Evolutionary conservation across 2,113 vertebrate species (phyloP).

Genomic region (Meleagris gallopavo): DNA sequence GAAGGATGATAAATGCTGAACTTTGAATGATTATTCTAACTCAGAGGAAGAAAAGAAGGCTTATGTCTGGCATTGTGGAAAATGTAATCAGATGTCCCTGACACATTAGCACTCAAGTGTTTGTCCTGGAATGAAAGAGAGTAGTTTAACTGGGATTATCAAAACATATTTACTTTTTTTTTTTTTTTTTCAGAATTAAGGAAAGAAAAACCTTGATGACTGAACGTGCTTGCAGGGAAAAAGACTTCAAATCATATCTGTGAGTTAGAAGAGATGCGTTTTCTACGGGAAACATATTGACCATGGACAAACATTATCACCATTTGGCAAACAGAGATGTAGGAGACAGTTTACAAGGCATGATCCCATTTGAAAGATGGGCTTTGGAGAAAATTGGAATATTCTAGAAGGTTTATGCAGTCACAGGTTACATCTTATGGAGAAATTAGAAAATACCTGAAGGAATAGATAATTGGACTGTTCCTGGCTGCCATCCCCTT

Average conservation of each 20-base stretch:
- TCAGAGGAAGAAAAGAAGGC: background rate
- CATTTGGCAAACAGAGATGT: background rate
- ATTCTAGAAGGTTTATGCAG: background rate
- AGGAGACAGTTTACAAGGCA: background rate
- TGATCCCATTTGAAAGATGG: background rate
- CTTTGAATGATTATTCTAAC: constrained; percentile 10
- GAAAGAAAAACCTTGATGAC: background rate
- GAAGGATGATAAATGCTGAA: constrained; percentile 23
- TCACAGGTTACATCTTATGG: background rate
- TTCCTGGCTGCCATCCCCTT: background rate
- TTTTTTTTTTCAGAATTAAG: background rate
- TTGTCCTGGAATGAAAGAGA: background rate
- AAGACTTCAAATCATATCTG: background rate
- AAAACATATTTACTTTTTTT: background rate
- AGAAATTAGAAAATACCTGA: background rate
- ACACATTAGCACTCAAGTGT: background rate
- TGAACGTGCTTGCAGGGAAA: background rate
- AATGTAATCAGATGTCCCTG: constrained; percentile 10
- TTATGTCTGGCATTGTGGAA: background rate
- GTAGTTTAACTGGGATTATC: background rate
- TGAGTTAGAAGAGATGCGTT: background rate
- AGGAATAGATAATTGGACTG: background rate
- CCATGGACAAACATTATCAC: background rate
- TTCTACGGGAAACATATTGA: background rate
- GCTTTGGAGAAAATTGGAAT: background rate